phyloP scores from a whole-genome alignment of 2,888 invertebrate species.

The Agrotis segetum region DNA sequence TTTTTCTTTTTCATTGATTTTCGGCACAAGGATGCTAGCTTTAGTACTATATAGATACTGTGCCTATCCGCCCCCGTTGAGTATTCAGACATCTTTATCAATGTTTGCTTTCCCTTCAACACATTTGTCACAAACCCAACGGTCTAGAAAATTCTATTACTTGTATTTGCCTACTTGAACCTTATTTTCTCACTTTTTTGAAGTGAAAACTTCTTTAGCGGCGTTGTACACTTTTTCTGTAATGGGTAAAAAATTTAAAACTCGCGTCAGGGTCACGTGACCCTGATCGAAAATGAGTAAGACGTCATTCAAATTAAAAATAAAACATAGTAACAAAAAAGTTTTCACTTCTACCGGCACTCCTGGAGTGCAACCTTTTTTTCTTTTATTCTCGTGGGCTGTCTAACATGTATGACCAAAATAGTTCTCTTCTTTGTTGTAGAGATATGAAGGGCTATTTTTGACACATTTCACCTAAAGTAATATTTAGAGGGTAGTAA shows the following conservation, averaged over 20 bases:
- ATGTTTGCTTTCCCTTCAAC: slow-evolving; percentile 25
- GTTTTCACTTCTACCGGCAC: too few species aligned
- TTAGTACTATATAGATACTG: background rate
- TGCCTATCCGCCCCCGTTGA: background rate
- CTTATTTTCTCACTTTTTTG: slow-evolving; percentile 32
- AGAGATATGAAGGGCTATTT: slow-evolving; percentile 35
- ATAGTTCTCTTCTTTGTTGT: slow-evolving; percentile 20
- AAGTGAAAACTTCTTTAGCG: too few species aligned
- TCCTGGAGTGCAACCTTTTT: too few species aligned
- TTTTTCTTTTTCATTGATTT: background rate
- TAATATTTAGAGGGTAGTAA: slow-evolving; percentile 44
- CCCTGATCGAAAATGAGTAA: too few species aligned
- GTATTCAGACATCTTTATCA: slow-evolving; percentile 24
- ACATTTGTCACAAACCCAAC: slow-evolving; percentile 24
- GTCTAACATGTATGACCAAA: too few species aligned
- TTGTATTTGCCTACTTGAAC: slow-evolving; percentile 24
- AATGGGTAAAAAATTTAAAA: too few species aligned
- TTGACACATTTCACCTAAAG: slow-evolving; percentile 30
- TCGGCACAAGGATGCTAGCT: background rate
- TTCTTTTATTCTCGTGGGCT: too few species aligned
- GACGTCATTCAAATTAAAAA: too few species aligned
- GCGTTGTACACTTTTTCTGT: too few species aligned
- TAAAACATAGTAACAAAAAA: too few species aligned
- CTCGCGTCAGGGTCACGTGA: too few species aligned
- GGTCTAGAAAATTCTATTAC: slow-evolving; percentile 27